A percentile compares a stretch with the other conserved stretches of the same genome.
phyloP scores from a whole-genome alignment of 2,797 vertebrate genomes.

The Melanogrammus aeglefinus region DNA sequence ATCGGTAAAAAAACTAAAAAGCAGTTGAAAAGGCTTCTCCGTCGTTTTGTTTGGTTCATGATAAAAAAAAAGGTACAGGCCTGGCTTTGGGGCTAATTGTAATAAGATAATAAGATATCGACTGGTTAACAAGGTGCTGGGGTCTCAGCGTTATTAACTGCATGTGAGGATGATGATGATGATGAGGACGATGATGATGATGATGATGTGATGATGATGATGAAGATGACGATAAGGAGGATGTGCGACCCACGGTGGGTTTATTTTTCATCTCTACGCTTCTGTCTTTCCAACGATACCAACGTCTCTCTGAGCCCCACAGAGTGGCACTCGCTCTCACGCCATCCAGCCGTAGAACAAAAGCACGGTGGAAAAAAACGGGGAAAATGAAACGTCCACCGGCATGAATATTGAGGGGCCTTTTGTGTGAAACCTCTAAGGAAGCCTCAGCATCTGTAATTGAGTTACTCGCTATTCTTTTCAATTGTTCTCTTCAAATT shows the following conservation, averaged over 20 bases:
- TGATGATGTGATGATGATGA: too few relatives aligned
- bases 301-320: slow-evolving; percentile 25
- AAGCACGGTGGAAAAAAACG: slow-evolving; percentile 26
- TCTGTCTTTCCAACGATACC: neutral
- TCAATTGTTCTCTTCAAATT: slow-evolving; percentile 40
- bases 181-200: too few relatives aligned
- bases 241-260: slow-evolving; percentile 25
- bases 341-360: slow-evolving; percentile 37
- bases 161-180: slow-evolving; percentile 50
- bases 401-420: slow-evolving; percentile 40
- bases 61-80: too few relatives aligned
- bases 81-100: neutral
- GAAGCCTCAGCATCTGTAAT: slow-evolving; percentile 26
- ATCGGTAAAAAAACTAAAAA: slow-evolving; percentile 42
- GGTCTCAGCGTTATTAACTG: slow-evolving; percentile 65
- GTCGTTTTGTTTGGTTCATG: slow-evolving; percentile 61
- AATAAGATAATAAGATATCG: slow-evolving; percentile 38
- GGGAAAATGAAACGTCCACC: neutral
- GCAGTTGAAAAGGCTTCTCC: slow-evolving; percentile 59
- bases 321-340: slow-evolving; percentile 52
- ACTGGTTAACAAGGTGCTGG: slow-evolving; percentile 57
- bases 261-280: neutral
- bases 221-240: slow-evolving; percentile 1
- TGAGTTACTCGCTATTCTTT: slow-evolving; percentile 48
- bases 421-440: slow-evolving; percentile 42